phyloP scores from a whole-genome alignment of 1,140 invertebrate species.

The Oncopodura yosiiana region DNA sequence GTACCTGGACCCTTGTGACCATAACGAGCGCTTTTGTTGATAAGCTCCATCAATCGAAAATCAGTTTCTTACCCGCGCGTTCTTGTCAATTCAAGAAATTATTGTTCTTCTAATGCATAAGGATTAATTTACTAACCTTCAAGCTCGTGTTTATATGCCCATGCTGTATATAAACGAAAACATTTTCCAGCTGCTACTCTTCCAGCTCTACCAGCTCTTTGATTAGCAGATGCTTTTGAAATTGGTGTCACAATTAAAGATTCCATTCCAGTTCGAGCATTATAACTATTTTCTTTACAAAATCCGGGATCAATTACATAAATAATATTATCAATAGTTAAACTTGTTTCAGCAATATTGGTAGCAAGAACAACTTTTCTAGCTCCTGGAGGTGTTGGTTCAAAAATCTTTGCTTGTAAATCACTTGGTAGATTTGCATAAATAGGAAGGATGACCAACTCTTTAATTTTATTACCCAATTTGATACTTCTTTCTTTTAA shows the following conservation, averaged over 20 bases:
- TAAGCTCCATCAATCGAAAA: too few species aligned
- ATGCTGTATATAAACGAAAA: slow-evolving; percentile 91
- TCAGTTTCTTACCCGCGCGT: too few species aligned
- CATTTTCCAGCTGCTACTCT: slow-evolving; percentile 93
- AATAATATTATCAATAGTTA: slow-evolving; percentile 98
- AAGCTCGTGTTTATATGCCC: slow-evolving; percentile 96
- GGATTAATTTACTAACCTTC: too few species aligned
- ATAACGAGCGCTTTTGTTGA: too few species aligned
- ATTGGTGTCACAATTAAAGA: slow-evolving; percentile 95
- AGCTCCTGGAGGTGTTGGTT: slow-evolving; percentile 86
- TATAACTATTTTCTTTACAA: slow-evolving; percentile 98
- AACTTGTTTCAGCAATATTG: slow-evolving; percentile 97
- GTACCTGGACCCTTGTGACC: too few species aligned
- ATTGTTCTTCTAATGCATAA: too few species aligned
- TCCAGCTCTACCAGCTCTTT: slow-evolving; percentile 83
- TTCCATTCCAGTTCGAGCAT: slow-evolving; percentile 96
- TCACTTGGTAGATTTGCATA: slow-evolving; percentile 98
- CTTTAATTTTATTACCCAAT: slow-evolving; percentile 84
- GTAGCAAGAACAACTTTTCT: slow-evolving; percentile 92
- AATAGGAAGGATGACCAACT: slow-evolving; percentile 88
- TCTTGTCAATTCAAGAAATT: too few species aligned
- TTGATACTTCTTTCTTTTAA: slow-evolving; percentile 78
- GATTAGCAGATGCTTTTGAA: slow-evolving; percentile 93
- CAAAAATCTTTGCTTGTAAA: slow-evolving; percentile 97
- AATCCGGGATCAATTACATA: slow-evolving; percentile 99